A percentile compares a stretch with the other conserved stretches of the same genome.
These are phyloP conservation scores for Bradypus variegatus DNA, from an alignment of 2,797 vertebrate genomes.

Conservation along the genomic window DNA sequence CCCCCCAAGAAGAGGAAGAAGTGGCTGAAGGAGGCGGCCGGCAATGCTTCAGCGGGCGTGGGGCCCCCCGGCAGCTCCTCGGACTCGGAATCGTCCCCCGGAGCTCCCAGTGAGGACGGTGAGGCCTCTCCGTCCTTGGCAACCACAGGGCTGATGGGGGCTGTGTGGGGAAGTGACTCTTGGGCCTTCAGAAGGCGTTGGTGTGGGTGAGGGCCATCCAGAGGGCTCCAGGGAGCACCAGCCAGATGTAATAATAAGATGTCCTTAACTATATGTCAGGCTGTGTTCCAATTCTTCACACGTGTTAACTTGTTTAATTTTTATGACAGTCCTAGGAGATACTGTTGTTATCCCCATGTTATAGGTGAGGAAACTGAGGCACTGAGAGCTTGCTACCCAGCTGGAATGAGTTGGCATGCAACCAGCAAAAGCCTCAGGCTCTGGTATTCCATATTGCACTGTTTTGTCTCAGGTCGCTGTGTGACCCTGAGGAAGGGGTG, in stretches of 20 bases:
- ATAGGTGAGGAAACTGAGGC: neutral
- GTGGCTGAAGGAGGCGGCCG: conserved; percentile 85
- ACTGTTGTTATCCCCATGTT: neutral
- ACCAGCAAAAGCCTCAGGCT: neutral
- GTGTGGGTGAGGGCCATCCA: neutral
- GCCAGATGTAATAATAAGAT: neutral
- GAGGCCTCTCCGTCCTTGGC: conserved; percentile 16
- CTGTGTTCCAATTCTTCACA: neutral
- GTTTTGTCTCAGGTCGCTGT: neutral
- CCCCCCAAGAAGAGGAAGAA: conserved; percentile 87
- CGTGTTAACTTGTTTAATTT: neutral
- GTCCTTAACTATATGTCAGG: accelerated
- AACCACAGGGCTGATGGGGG: neutral
- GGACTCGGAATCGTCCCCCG: conserved; percentile 85
- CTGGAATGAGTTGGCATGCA: neutral
- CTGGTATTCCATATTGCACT: accelerated
- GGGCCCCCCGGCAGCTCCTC: conserved; percentile 78
- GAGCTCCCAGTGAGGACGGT: conserved; percentile 87
- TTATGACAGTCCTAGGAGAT: neutral
- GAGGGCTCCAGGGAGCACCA: neutral
- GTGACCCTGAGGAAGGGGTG: neutral
- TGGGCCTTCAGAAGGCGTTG: accelerated
- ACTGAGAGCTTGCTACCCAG: accelerated
- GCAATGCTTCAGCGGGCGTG: neutral
- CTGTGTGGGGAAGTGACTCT: accelerated